Evolutionary conservation across 2,888 invertebrate genomes (phyloP).

Genomic region (Scrobipalpa atriplicella): DNA sequence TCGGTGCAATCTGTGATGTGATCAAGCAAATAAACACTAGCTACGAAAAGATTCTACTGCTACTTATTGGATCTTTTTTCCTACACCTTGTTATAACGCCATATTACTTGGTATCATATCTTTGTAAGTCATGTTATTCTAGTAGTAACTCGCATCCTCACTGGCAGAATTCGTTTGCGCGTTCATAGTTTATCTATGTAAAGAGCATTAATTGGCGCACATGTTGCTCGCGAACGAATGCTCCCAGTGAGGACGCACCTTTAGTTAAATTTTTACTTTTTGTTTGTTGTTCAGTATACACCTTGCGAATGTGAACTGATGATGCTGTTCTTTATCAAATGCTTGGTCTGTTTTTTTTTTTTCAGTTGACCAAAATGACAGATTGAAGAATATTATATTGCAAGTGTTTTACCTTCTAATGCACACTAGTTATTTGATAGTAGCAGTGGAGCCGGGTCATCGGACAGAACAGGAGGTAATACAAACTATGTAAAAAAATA

Average conservation of each 20-base stretch:
- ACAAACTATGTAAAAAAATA: too few species aligned
- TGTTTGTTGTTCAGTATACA: too few species aligned
- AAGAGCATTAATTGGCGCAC: too few species aligned
- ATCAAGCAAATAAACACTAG: not conserved
- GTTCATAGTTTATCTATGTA: too few species aligned
- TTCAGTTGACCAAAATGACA: not conserved
- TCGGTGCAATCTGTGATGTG: constrained; percentile 15
- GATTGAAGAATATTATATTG: not conserved
- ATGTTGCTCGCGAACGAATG: too few species aligned
- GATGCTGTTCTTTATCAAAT: not conserved
- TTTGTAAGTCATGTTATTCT: constrained; percentile 6
- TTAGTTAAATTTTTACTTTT: too few species aligned
- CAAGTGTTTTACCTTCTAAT: not conserved
- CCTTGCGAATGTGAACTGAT: too few species aligned
- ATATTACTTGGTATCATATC: constrained; percentile 10
- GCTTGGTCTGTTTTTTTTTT: not conserved
- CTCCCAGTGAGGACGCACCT: too few species aligned
- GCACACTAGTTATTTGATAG: not conserved
- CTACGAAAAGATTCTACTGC: constrained; percentile 8
- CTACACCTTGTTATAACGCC: constrained; percentile 9
- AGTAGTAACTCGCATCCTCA: too few species aligned
- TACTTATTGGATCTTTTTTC: constrained; percentile 3
- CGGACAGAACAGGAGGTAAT: constrained; percentile 14
- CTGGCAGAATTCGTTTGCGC: too few species aligned
- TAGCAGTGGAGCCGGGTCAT: constrained; percentile 12